Conservation (phyloP, 92 coral and sea anemone species). For the Umimayanthus kanabou region DNA sequence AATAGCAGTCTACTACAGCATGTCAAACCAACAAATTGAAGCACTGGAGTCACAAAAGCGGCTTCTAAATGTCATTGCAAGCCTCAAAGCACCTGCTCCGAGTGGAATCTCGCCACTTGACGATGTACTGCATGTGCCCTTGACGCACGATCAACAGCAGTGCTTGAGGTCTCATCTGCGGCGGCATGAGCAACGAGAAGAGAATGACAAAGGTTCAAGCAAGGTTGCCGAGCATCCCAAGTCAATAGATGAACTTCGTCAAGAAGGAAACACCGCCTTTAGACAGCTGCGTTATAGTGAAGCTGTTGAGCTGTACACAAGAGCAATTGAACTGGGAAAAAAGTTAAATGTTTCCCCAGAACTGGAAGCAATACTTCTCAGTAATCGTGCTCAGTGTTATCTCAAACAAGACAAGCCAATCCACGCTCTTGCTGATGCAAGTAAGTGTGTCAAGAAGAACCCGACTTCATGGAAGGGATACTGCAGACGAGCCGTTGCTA, state of each 20-base stretch:
- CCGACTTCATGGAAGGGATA: constrained; percentile 35
- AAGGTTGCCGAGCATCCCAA: neutral
- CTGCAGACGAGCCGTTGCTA: constrained; percentile 24
- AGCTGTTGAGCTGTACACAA: constrained; percentile 10
- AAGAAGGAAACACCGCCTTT: constrained; percentile 15
- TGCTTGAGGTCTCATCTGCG: neutral
- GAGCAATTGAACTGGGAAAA: neutral
- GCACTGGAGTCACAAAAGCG: constrained; percentile 18
- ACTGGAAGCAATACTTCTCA: neutral
- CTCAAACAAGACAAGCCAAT: constrained; percentile 3
- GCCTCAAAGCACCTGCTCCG: neutral
- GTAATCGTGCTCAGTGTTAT: constrained; percentile 33
- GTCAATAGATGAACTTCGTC: neutral
- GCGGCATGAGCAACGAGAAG: too few species aligned
- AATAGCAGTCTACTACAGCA: neutral
- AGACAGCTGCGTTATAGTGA: neutral
- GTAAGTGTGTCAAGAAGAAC: constrained; percentile 1
- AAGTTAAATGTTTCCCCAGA: neutral
- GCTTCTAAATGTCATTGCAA: neutral
- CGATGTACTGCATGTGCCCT: neutral
- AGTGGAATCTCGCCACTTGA: neutral
- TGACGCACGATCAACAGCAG: neutral
- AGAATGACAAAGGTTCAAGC: neutral
- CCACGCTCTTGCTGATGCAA: constrained; percentile 31
- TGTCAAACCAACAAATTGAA: neutral